Base-by-base conservation (phyloP, 2,113 vertebrate genomes). In the Electrona antarctica region DNA sequence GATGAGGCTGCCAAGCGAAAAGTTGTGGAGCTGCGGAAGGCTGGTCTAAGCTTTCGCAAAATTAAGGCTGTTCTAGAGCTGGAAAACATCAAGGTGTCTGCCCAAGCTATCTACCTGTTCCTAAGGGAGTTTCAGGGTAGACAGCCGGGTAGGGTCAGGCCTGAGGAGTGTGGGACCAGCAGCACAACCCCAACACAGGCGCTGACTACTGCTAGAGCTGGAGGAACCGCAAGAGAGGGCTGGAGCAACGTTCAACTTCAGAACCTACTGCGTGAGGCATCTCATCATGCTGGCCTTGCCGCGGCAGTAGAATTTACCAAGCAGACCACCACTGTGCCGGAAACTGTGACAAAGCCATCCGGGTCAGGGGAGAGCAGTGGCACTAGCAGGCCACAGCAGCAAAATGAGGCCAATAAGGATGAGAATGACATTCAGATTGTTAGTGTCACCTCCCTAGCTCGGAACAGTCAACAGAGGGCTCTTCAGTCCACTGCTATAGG, bases 31-130 rank as follows among this genome's bases (percentile, higher is more conserved):
- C 87, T 96, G 78, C 91, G 94, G 47, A 91, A 92, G 76, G 93
- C 95, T 0, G 93, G 95, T 15, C 86, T 96, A 51, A 97, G 94
- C 87, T 95, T 96, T 71, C 93, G 94, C 47, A 96, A 95, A 76
- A 96, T 96, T 85, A 96, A 96, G 89, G 94, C 95, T 14, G 93
- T 95, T 64, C 85, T 97, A 66, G 95, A 97, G 82, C 85, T 96
- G 86, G 96, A 97, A 4, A 92, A 94, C 74, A 96, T 96, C 67
- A 94, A 84, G 21, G 94, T 96, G 56, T 96, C 91, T 0, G 94
- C 93, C 0, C 95, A 95, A 76, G 94, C 96, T 0, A 93, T 96
- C 67, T 96, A 95, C 81, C 89, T 96, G 14, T 96, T 93, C 83
- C 90, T 96, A 59, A 95, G 94, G 77, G 88, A 94, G 74, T 92